Evolutionary conservation across 2,113 vertebrate genomes (phyloP).

Genomic region (Panthera leo): DNA sequence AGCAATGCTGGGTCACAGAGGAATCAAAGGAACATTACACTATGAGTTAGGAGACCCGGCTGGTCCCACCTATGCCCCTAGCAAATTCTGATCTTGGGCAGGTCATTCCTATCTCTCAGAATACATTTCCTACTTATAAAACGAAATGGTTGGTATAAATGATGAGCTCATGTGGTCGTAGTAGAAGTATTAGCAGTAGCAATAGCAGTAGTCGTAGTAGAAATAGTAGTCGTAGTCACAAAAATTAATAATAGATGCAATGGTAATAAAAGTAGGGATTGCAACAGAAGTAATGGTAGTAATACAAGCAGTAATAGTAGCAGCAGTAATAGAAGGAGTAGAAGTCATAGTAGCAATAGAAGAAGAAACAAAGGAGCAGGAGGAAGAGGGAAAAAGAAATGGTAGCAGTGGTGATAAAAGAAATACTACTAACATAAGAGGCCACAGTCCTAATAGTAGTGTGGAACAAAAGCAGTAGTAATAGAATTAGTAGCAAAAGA

Average conservation of each 20-base stretch:
- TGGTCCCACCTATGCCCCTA: background rate
- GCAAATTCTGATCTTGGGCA: background rate
- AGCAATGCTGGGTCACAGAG: fast-evolving
- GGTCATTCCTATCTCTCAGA: background rate
- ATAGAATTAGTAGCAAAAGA: background rate
- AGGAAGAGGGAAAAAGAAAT: background rate
- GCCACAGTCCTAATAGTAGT: background rate
- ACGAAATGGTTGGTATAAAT: background rate
- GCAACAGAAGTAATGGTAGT: background rate
- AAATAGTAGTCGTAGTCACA: background rate
- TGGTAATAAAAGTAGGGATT: background rate
- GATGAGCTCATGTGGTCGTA: background rate
- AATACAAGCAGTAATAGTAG: background rate
- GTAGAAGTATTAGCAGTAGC: background rate
- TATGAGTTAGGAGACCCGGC: background rate
- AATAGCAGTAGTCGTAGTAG: background rate
- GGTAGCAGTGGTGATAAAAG: background rate
- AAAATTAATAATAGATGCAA: background rate
- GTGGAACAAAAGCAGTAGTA: too few species aligned
- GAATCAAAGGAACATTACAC: background rate
- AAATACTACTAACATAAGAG: background rate
- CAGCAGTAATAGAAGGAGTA: background rate
- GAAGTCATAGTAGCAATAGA: background rate
- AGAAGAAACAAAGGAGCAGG: too few species aligned
- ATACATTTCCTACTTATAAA: background rate